Evolutionary conservation across 2,797 vertebrate genomes (phyloP).

Genomic region (Siniperca undulata): DNA sequence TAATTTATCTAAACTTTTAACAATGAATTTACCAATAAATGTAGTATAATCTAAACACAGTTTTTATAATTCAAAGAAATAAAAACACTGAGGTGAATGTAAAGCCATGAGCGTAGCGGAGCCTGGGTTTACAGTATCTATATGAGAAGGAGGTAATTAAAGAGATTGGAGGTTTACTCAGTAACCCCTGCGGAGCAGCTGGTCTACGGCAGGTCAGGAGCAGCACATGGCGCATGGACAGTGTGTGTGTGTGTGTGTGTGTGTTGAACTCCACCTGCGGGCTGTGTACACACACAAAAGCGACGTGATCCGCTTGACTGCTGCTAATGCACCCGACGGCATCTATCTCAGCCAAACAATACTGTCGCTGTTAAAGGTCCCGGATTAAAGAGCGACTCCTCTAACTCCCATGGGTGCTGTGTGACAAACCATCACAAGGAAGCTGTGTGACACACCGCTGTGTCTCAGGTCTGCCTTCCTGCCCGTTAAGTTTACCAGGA

Average conservation of each 20-base stretch:
- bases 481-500: conserved; percentile 39
- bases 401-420: conserved; percentile 62
- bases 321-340: conserved; percentile 79
- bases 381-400: conserved; percentile 78
- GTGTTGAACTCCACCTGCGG: conserved; percentile 80
- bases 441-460: conserved; percentile 28
- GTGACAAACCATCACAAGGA: conserved; percentile 50
- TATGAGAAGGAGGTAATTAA: conserved; percentile 79
- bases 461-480: conserved; percentile 26
- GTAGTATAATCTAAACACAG: fast-evolving
- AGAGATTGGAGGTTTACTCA: conserved; percentile 83
- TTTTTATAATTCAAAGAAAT: conserved; percentile 9
- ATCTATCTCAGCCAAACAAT: conserved; percentile 80
- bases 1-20: neutral
- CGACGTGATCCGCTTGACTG: conserved; percentile 83
- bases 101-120: conserved; percentile 22
- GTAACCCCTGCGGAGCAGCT: conserved; percentile 84
- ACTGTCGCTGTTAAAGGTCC: conserved; percentile 80
- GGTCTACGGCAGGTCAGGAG: conserved; percentile 81
- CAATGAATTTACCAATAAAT: neutral
- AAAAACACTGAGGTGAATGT: conserved; percentile 28
- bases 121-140: conserved; percentile 58
- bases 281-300: conserved; percentile 82
- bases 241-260: conserved; percentile 43
- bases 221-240: conserved; percentile 78